These are phyloP conservation scores for Monomorium pharaonis DNA, from an alignment of 1,140 invertebrate genomes.

Conservation along the genomic window DNA sequence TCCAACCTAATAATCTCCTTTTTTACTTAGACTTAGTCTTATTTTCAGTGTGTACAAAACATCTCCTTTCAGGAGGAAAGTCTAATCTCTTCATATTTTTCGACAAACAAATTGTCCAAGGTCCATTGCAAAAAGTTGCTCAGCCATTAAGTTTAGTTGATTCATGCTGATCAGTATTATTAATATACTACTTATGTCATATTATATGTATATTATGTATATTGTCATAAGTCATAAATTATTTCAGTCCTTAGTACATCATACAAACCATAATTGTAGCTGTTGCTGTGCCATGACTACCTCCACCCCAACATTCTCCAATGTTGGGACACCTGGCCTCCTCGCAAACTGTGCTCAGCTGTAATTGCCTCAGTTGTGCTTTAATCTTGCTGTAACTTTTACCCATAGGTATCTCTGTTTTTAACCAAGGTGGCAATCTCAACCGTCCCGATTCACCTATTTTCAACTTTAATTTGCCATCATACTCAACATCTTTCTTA, in stretches of 20 bases:
- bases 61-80: background rate
- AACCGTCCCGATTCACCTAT: slow-evolving; percentile 93
- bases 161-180: no score
- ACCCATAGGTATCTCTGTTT: slow-evolving; percentile 96
- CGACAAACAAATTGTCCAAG: background rate
- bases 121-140: background rate
- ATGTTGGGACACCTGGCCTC: slow-evolving; percentile 99
- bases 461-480: slow-evolving; percentile 93
- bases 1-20: background rate
- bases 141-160: background rate
- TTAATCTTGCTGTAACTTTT: slow-evolving; percentile 95
- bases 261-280: slow-evolving; percentile 94
- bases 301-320: slow-evolving; percentile 99
- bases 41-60: background rate
- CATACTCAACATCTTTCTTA: slow-evolving; percentile 85
- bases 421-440: slow-evolving; percentile 98
- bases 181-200: no score
- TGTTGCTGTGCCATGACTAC: slow-evolving; percentile 93
- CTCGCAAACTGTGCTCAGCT: slow-evolving; percentile 99
- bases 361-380: slow-evolving; percentile 93
- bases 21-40: background rate
- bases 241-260: background rate
- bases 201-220: no score
- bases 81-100: background rate
- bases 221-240: no score